These are phyloP conservation scores for Coluber constrictor DNA, from an alignment of 2,797 vertebrate species.

Conservation along the genomic window DNA sequence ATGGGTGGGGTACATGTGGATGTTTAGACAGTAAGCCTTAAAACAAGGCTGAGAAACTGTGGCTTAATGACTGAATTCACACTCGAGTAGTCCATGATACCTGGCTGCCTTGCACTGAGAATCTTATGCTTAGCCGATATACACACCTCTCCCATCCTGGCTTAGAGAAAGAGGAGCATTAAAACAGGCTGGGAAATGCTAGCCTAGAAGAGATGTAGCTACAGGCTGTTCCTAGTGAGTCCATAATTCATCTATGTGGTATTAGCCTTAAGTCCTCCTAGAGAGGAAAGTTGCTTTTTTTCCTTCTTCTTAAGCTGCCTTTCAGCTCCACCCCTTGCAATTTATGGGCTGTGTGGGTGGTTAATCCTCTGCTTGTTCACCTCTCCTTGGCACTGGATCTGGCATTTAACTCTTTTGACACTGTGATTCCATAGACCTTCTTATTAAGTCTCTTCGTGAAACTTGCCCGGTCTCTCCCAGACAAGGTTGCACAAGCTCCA, in stretches of 20 bases:
- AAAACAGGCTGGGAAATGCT: neutral
- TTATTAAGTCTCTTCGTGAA: no score
- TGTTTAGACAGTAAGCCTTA: neutral
- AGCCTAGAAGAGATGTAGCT: neutral
- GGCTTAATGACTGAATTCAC: neutral
- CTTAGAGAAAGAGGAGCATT: neutral
- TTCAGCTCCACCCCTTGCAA: neutral
- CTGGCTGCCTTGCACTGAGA: neutral
- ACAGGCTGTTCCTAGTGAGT: neutral
- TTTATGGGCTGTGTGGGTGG: slow-evolving; percentile 14
- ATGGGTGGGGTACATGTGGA: neutral
- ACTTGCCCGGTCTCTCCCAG: neutral
- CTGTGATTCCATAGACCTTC: neutral
- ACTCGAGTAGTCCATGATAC: neutral
- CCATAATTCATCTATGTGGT: neutral
- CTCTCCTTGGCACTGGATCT: slow-evolving; percentile 8
- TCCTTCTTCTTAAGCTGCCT: neutral
- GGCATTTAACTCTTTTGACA: neutral
- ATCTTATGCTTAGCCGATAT: neutral
- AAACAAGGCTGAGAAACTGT: neutral
- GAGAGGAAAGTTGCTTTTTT: neutral
- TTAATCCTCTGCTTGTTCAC: slow-evolving; percentile 16
- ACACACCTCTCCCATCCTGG: neutral
- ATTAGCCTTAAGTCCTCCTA: neutral
- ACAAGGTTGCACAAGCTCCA: neutral